Conservation (phyloP, 2,113 vertebrate species). For the Zosterops pallidus region DNA sequence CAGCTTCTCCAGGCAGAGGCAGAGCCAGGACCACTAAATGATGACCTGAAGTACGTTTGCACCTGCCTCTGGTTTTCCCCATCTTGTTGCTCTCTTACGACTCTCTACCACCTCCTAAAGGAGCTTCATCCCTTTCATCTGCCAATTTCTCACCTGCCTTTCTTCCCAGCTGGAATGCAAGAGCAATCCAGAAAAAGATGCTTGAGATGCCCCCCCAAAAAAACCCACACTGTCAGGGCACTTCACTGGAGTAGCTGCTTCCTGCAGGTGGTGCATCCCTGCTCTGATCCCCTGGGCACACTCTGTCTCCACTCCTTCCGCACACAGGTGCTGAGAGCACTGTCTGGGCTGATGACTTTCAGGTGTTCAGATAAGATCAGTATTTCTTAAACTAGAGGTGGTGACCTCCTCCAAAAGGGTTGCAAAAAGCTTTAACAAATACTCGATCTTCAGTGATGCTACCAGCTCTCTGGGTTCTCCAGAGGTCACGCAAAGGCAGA, state of each 20-base stretch:
- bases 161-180: neutral
- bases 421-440: constrained; percentile 1
- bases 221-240: neutral
- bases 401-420: neutral
- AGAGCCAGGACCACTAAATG: neutral
- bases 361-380: neutral
- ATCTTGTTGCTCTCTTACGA: neutral
- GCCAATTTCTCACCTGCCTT: neutral
- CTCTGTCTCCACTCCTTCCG: fast-evolving
- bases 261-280: neutral
- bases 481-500: neutral
- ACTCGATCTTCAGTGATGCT: neutral
- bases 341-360: neutral
- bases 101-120: fast-evolving
- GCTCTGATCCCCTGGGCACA: neutral
- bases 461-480: neutral
- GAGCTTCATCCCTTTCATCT: neutral
- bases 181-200: neutral
- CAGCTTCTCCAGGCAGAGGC: neutral
- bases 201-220: neutral
- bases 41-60: neutral
- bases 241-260: neutral
- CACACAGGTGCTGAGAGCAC: neutral
- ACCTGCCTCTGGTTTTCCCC: fast-evolving
- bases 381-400: constrained; percentile 12